phyloP scores from a whole-genome alignment of 2,888 invertebrate species.

The Drosophila mercatorum region DNA sequence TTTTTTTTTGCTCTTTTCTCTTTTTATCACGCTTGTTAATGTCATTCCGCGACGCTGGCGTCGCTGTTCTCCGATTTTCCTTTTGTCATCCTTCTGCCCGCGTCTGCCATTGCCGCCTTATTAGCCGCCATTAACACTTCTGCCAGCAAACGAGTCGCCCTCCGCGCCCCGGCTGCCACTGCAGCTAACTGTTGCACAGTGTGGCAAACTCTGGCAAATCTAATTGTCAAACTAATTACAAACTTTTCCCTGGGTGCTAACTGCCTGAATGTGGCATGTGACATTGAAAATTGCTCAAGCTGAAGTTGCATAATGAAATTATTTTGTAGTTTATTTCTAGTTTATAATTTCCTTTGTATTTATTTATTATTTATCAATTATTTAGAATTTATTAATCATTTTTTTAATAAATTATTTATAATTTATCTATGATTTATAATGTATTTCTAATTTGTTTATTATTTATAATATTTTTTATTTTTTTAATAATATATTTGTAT shows the following conservation, averaged over 20 bases:
- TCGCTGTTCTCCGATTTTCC: slow-evolving; percentile 34
- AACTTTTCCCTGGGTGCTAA: neutral
- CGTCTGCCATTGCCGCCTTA: slow-evolving; percentile 66
- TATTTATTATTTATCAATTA: too few species aligned
- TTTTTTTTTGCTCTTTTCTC: slow-evolving; percentile 32
- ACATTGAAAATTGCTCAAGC: neutral
- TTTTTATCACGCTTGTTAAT: slow-evolving; percentile 79
- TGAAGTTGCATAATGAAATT: neutral
- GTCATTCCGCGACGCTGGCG: slow-evolving; percentile 62
- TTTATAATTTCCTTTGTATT: too few species aligned
- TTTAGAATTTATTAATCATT: too few species aligned
- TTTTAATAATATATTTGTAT: too few species aligned
- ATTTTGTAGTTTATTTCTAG: too few species aligned
- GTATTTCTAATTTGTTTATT: too few species aligned
- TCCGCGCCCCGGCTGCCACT: neutral
- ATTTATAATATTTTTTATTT: too few species aligned
- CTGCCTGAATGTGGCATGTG: neutral
- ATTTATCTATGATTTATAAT: too few species aligned
- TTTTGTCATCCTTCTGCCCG: slow-evolving; percentile 13
- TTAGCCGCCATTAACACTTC: slow-evolving; percentile 78
- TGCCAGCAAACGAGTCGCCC: slow-evolving; percentile 39
- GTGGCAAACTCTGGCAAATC: slow-evolving; percentile 8
- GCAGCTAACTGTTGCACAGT: slow-evolving; percentile 35
- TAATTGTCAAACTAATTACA: slow-evolving; percentile 8
- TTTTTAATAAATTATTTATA: too few species aligned